phyloP scores from a whole-genome alignment of 1,140 invertebrate genomes.

The Macrobrachium rosenbergii region DNA sequence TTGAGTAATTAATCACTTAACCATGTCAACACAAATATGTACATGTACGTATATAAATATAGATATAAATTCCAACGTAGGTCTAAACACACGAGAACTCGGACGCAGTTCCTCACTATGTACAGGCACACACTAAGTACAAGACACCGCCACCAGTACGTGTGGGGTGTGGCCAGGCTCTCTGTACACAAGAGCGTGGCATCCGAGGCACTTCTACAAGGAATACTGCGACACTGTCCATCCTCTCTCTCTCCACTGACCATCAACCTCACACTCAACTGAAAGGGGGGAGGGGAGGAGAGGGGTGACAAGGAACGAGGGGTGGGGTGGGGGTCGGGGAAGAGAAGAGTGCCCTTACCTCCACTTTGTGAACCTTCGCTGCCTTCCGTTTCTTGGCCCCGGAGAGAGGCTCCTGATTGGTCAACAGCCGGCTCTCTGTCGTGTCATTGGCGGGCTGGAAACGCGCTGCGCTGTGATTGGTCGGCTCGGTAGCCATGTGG shows the following conservation, averaged over 20 bases:
- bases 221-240: too few species aligned
- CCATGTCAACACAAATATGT: not conserved
- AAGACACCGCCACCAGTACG: not conserved
- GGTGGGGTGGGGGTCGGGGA: not conserved
- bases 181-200: too few species aligned
- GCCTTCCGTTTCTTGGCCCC: conserved; percentile 61
- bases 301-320: not conserved
- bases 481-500: conserved; percentile 58
- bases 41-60: not conserved
- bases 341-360: conserved; percentile 48
- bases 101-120: not conserved
- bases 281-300: not conserved
- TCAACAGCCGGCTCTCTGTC: conserved; percentile 33
- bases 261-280: not conserved
- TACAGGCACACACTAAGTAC: not conserved
- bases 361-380: conserved; percentile 59
- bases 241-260: not conserved
- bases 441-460: conserved; percentile 46
- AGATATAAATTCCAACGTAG: not conserved
- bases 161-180: too few species aligned
- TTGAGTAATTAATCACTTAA: not conserved
- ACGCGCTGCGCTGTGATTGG: conserved; percentile 50
- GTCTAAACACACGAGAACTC: not conserved
- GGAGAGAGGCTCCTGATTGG: conserved; percentile 56
- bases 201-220: too few species aligned